Evolutionary conservation across 2,113 vertebrate species (phyloP).

Genomic region (Malurus cyaneus): DNA sequence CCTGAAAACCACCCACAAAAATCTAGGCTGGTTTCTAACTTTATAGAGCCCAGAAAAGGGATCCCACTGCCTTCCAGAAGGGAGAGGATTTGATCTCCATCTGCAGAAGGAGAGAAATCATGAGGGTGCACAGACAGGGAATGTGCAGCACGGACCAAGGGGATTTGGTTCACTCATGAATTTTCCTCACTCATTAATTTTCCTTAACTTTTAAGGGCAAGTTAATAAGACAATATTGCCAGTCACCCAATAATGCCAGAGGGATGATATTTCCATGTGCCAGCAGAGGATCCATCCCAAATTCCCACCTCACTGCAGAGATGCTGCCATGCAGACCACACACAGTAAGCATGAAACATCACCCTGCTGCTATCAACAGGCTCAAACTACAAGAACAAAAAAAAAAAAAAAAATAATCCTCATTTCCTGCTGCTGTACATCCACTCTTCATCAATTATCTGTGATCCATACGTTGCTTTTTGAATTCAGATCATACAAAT

Average conservation of each 20-base stretch:
- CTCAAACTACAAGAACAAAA: background rate
- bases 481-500: constrained; percentile 51
- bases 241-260: background rate
- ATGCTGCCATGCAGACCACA: background rate
- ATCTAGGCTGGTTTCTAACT: background rate
- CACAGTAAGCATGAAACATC: background rate
- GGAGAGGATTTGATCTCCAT: background rate
- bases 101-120: background rate
- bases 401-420: background rate
- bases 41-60: background rate
- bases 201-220: background rate
- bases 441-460: constrained; percentile 54
- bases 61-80: background rate
- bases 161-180: background rate
- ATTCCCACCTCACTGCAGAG: background rate
- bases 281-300: background rate
- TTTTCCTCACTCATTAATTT: background rate
- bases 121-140: too few relatives aligned
- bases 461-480: constrained; percentile 51
- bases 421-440: constrained; percentile 25
- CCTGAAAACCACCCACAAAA: background rate
- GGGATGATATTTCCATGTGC: rapidly evolving
- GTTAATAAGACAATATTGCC: background rate
- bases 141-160: rapidly evolving
- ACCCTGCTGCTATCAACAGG: background rate